Conservation (phyloP, 2,888 invertebrate genomes). For the Vannuccia rotundouncinata region DNA sequence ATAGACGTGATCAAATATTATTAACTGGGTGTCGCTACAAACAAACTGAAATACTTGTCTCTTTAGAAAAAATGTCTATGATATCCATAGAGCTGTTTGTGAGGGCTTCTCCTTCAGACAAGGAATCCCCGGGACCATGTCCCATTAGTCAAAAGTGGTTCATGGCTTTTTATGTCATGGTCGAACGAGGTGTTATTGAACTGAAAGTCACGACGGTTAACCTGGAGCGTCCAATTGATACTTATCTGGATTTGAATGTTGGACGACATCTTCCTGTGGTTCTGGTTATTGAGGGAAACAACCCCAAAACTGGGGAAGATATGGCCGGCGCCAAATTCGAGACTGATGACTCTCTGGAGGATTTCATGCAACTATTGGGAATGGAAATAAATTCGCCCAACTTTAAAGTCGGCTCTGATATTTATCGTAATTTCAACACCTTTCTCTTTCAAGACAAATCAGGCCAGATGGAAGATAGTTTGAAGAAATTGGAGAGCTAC, state of each 20-base stretch:
- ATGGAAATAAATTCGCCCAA: constrained; percentile 45
- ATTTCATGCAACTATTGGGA: constrained; percentile 51
- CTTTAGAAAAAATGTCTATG: too few species aligned
- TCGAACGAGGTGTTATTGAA: constrained; percentile 44
- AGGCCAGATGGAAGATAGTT: constrained; percentile 43
- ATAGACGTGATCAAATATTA: too few species aligned
- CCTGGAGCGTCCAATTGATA: constrained; percentile 44
- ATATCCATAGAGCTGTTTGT: constrained; percentile 37
- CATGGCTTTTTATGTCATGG: constrained; percentile 65
- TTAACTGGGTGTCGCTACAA: too few species aligned
- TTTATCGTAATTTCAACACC: constrained; percentile 67
- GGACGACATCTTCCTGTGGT: constrained; percentile 41
- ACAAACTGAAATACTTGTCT: too few species aligned
- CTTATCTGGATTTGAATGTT: constrained; percentile 40
- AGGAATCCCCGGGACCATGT: constrained; percentile 92
- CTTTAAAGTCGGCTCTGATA: constrained; percentile 75
- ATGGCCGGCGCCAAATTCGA: constrained; percentile 49
- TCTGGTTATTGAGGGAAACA: constrained; percentile 37
- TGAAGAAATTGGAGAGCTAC: constrained; percentile 59
- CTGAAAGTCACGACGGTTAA: constrained; percentile 45
- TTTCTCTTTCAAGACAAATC: constrained; percentile 59
- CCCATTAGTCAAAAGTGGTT: constrained; percentile 99
- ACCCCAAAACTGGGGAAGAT: constrained; percentile 44
- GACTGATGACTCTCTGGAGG: constrained; percentile 52
- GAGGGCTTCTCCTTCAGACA: constrained; percentile 51